Conservation (phyloP, 2,888 invertebrate species). For the Heliconius ismenius region DNA sequence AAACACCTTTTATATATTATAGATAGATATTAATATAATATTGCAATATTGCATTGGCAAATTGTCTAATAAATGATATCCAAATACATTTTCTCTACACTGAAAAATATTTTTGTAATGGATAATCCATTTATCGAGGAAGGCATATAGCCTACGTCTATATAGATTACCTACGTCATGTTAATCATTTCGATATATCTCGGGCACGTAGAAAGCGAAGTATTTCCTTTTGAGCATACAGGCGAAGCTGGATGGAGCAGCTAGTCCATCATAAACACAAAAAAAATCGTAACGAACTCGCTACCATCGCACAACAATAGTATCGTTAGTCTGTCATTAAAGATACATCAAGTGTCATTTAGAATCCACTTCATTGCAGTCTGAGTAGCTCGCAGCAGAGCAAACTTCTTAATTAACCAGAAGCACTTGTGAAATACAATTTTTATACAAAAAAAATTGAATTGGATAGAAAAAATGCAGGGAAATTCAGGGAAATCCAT, state of each 20-base stretch:
- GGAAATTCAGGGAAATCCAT: neutral
- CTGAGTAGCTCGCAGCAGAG: conserved; percentile 7
- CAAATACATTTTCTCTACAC: no score
- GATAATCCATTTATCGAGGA: no score
- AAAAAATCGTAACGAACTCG: neutral
- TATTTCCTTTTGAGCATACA: no score
- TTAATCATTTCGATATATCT: no score
- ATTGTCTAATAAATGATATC: no score
- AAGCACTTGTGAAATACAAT: conserved; percentile 8
- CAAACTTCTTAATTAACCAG: conserved; percentile 23
- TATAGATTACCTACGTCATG: no score
- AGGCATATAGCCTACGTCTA: no score
- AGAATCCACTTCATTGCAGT: conserved; percentile 16
- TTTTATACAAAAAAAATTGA: neutral
- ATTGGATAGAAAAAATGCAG: neutral
- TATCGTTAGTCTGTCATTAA: conserved; percentile 15
- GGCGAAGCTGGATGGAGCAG: neutral
- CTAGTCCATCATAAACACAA: neutral
- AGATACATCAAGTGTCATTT: conserved; percentile 17
- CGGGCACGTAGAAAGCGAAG: no score
- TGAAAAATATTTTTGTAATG: no score
- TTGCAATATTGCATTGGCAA: no score
- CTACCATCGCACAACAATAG: conserved; percentile 1
- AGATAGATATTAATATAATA: no score
- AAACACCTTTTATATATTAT: no score